Evolutionary conservation across 2,113 vertebrate genomes (phyloP).

Genomic region (Scomber scombrus): DNA sequence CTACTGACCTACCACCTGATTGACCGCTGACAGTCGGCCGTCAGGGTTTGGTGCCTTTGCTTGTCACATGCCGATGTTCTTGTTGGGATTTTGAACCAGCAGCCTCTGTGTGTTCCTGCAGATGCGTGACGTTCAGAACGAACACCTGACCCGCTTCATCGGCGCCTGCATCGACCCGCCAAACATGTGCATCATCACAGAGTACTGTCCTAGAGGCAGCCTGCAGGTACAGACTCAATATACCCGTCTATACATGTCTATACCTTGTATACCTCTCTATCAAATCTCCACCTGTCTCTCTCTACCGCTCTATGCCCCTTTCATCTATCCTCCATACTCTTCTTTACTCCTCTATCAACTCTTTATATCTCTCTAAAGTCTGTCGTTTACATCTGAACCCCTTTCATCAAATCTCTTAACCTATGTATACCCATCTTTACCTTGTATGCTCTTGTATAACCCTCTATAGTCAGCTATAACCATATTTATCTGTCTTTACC

Average conservation of each 20-base stretch:
- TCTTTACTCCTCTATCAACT: neutral
- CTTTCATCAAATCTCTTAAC: neutral
- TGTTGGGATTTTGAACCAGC: conserved; percentile 31
- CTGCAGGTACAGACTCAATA: conserved; percentile 85
- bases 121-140: conserved; percentile 95
- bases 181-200: conserved; percentile 93
- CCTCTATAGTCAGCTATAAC: neutral
- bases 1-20: neutral
- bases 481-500: too few relatives aligned
- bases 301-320: too few relatives aligned
- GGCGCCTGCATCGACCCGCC: conserved; percentile 91
- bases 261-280: neutral
- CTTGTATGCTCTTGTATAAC: neutral
- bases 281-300: neutral
- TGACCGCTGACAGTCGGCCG: neutral
- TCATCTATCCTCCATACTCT: too few relatives aligned
- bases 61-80: neutral
- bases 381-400: too few relatives aligned
- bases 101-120: conserved; percentile 57
- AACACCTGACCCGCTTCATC: conserved; percentile 93
- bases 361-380: neutral
- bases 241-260: neutral
- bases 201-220: conserved; percentile 93
- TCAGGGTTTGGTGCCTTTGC: neutral
- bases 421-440: too few relatives aligned